Base-by-base conservation (phyloP, 1,140 invertebrate genomes). In the Polyergus mexicanus region DNA sequence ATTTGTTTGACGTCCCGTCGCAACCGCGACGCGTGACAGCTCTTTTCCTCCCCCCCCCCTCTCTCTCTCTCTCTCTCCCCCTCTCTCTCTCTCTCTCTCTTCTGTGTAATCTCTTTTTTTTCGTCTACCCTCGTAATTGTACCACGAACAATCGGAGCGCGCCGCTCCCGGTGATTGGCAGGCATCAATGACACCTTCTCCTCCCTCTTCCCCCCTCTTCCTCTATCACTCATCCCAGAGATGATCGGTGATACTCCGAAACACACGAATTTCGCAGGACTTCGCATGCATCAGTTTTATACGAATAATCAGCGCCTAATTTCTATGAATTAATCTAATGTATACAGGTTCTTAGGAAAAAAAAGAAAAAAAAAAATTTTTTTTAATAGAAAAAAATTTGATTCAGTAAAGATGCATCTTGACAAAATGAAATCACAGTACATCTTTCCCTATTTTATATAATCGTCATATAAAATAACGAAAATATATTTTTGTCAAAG, bases 1-100 rank as follows among this genome's bases (percentile, higher is more conserved):
- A 89, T 90, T 90, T 90, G 78, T 88, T 90, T 90, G 89, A 90
- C 80, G 72, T 75, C 44, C 69, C 32, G 85, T 77, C 89, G 88
- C 35, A 56, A 69, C 60, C 80, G 63, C 83, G 76, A 63, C 87
- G 56, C 80, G 63, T 90, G 81, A 85, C 88, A 83, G 88, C 86
- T 86, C 66, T 72, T 58, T 41, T 75, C 41, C 51, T 32, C 41
- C 60, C 54, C 13, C 32, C 69, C 32, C 80, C 41, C 51, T 38
- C 86, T 86, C 66, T 41, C 81, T 41, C 51, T 32, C 41, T 68
- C 66, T 69, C 60, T 63, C 13, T 41, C 69, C 32, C 80, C 41
- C 51, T 38, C 86, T 86, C 66, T 72, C 69, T 41, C 81, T 51
- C 51, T 38, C 41, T 68, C 66, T 69, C 60, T 63, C 13, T 41